Percentiles rank a stretch among this genome's conserved stretches.
These are phyloP conservation scores for Drosophila burlai DNA, from an alignment of 1,140 invertebrate genomes.

Conservation along the genomic window DNA sequence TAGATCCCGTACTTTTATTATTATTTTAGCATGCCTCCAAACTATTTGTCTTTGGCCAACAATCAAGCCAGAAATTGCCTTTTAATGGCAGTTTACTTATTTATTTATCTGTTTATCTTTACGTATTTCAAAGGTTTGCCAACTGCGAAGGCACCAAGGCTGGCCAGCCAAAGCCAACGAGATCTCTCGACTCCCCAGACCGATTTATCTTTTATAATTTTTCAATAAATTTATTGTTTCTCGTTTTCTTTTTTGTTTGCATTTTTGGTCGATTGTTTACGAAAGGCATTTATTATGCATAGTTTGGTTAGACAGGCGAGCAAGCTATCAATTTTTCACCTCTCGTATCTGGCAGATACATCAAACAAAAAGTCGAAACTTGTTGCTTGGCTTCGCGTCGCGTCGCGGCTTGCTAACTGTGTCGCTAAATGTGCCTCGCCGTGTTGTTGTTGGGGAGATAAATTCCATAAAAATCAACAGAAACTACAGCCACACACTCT, in stretches of 20 bases:
- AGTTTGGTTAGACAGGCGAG: slow-evolving; percentile 73
- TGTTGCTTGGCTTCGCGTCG: slow-evolving; percentile 27
- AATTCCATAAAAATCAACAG: slow-evolving; percentile 70
- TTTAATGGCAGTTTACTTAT: slow-evolving; percentile 72
- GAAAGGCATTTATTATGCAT: slow-evolving; percentile 80
- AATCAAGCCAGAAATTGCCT: slow-evolving; percentile 63
- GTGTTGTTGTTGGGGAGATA: slow-evolving; percentile 58
- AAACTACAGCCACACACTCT: slow-evolving; percentile 39
- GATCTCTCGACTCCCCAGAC: slow-evolving; percentile 6
- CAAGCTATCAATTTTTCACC: slow-evolving; percentile 80
- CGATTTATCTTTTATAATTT: slow-evolving; percentile 55
- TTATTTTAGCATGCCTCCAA: slow-evolving; percentile 52
- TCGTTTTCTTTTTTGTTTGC: slow-evolving; percentile 42
- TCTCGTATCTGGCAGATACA: slow-evolving; percentile 77
- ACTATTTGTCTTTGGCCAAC: slow-evolving; percentile 68
- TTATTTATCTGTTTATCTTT: slow-evolving; percentile 47
- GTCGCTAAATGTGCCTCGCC: slow-evolving; percentile 69
- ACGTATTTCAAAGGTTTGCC: slow-evolving; percentile 17
- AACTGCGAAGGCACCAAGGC: slow-evolving; percentile 2
- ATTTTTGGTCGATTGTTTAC: slow-evolving; percentile 65
- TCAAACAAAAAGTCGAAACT: slow-evolving; percentile 66
- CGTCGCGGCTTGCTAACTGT: slow-evolving; percentile 69
- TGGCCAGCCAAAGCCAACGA: slow-evolving; percentile 2
- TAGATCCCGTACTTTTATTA: slow-evolving; percentile 31
- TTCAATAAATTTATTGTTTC: slow-evolving; percentile 70